Evolutionary conservation across 2,797 vertebrate species (phyloP).

Genomic region (Bothrops alternatus): DNA sequence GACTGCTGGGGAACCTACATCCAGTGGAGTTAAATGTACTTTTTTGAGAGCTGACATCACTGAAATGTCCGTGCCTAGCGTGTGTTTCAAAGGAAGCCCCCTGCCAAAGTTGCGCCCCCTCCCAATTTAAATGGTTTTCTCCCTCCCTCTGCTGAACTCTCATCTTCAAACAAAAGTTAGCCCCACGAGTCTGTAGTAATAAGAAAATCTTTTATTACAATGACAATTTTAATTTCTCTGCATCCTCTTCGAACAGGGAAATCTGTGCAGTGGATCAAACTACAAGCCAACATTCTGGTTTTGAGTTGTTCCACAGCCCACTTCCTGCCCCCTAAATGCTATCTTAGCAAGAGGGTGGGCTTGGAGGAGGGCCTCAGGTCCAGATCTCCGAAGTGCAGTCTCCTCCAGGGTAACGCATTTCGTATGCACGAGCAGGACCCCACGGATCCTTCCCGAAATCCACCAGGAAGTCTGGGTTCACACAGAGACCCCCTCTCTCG

Average conservation of each 20-base stretch:
- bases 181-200: background rate
- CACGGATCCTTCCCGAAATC: slow-evolving; percentile 89
- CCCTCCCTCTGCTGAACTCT: background rate
- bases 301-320: background rate
- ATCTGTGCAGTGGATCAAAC: background rate
- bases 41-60: too few species aligned
- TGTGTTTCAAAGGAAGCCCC: too few species aligned
- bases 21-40: background rate
- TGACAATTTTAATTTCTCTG: background rate
- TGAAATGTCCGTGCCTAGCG: too few species aligned
- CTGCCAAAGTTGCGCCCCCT: too few species aligned
- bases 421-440: slow-evolving; percentile 84
- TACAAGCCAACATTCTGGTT: background rate
- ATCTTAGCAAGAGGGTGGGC: too few species aligned
- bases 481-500: slow-evolving; percentile 74
- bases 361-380: slow-evolving; percentile 63
- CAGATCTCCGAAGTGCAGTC: slow-evolving; percentile 94
- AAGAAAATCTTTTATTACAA: background rate
- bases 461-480: slow-evolving; percentile 87
- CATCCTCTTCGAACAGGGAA: background rate
- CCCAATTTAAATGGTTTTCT: too few species aligned
- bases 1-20: too few species aligned
- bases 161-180: background rate
- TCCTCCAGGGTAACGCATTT: slow-evolving; percentile 88
- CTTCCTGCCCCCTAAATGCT: background rate